phyloP scores from a whole-genome alignment of 2,888 invertebrate genomes.

The Lasioglossum oenotherae region DNA sequence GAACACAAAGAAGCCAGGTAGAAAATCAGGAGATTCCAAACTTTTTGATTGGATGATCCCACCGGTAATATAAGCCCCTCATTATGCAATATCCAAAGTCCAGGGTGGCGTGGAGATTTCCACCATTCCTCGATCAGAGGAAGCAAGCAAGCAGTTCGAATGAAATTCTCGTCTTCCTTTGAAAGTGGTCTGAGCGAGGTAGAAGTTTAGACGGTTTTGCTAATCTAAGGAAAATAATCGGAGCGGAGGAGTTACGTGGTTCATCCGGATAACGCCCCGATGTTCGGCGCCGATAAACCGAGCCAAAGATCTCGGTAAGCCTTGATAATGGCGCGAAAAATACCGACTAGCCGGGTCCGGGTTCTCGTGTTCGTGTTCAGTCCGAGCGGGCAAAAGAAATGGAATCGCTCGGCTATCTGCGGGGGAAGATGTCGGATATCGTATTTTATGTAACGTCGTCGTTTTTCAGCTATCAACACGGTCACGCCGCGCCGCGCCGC shows the following conservation, averaged over 20 bases:
- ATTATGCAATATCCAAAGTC: slow-evolving; percentile 1
- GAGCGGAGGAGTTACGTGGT: slow-evolving; percentile 11
- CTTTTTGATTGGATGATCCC: neutral
- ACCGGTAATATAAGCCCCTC: neutral
- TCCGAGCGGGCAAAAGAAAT: slow-evolving; percentile 14
- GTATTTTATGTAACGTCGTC: slow-evolving; percentile 15
- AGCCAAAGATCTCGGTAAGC: slow-evolving; percentile 47
- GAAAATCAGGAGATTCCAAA: neutral
- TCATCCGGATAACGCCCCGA: slow-evolving; percentile 44
- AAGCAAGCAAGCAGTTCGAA: neutral
- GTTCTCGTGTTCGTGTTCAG: neutral
- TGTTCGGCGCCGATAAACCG: slow-evolving; percentile 51
- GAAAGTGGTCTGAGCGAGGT: neutral
- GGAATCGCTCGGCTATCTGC: slow-evolving; percentile 13
- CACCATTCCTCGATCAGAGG: neutral
- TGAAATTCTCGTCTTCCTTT: slow-evolving; percentile 4
- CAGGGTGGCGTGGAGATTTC: neutral
- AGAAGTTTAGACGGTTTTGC: neutral
- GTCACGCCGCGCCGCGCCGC: neutral
- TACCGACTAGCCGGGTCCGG: slow-evolving; percentile 26
- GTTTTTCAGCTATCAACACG: slow-evolving; percentile 10
- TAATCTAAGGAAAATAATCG: slow-evolving; percentile 26
- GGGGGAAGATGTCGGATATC: neutral
- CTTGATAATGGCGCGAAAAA: slow-evolving; percentile 59
- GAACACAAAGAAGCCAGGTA: neutral